phyloP scores from a whole-genome alignment of 1,140 invertebrate species.

The Xylocopa sonorina region DNA sequence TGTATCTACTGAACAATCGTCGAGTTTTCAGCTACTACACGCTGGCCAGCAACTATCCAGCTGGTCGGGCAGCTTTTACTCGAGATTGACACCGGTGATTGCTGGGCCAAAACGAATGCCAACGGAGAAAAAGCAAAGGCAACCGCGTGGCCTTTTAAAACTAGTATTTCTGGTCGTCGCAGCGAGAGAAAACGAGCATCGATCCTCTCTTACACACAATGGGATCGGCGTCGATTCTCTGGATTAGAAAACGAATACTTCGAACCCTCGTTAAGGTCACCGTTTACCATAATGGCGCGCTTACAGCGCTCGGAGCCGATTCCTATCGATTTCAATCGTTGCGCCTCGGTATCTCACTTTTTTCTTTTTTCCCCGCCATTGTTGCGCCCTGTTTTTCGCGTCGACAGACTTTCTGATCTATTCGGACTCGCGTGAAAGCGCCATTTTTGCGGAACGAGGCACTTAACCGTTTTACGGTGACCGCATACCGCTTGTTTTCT shows the following conservation, averaged over 20 bases:
- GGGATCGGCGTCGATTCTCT: constrained; percentile 14
- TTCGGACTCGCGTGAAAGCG: too few species aligned
- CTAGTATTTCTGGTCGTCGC: constrained; percentile 27
- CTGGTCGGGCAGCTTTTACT: constrained; percentile 39
- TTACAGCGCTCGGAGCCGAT: background rate
- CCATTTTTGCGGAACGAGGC: background rate
- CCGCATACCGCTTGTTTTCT: too few species aligned
- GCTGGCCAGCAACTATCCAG: background rate
- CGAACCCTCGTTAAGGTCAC: constrained; percentile 16
- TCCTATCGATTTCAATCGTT: background rate
- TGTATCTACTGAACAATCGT: background rate
- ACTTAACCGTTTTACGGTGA: background rate
- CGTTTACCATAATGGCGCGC: background rate
- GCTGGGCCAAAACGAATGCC: constrained; percentile 46
- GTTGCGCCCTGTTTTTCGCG: too few species aligned
- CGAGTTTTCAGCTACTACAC: background rate
- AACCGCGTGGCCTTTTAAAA: constrained; percentile 20
- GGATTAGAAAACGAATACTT: constrained; percentile 43
- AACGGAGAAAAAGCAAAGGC: constrained; percentile 18
- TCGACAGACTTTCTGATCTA: background rate
- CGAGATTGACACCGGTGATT: constrained; percentile 46
- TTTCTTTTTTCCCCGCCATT: background rate
- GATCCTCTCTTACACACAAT: constrained; percentile 8
- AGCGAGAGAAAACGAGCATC: constrained; percentile 44
- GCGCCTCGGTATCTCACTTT: background rate